phyloP scores from a whole-genome alignment of 2,113 vertebrate genomes.

The Chloropsis hardwickii region DNA sequence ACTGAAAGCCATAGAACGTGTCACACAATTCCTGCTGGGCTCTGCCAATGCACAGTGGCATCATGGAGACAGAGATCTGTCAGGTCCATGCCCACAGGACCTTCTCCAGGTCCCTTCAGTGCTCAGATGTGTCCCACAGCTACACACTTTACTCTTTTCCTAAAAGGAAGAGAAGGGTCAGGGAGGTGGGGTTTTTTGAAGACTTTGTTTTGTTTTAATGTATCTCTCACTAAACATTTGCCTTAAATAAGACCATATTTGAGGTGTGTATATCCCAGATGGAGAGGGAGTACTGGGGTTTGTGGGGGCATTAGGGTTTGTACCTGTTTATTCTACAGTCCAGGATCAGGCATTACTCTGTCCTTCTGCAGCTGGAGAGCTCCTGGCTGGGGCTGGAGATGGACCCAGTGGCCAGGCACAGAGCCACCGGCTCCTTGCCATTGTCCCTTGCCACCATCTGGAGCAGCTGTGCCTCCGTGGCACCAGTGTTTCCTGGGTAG shows the following conservation, averaged over 20 bases:
- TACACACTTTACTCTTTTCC: background rate
- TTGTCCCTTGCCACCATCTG: background rate
- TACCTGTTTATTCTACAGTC: background rate
- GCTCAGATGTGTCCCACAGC: fast-evolving
- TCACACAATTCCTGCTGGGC: background rate
- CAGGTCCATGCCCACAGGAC: background rate
- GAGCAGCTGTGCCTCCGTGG: background rate
- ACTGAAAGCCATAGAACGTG: background rate
- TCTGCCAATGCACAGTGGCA: fast-evolving
- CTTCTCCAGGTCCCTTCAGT: background rate
- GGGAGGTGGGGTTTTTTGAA: fast-evolving
- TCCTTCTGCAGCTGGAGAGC: background rate
- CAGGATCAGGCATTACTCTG: background rate
- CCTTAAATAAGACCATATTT: background rate
- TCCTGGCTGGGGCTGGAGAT: background rate
- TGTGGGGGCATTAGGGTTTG: background rate
- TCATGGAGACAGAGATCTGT: background rate
- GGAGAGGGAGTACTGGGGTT: background rate
- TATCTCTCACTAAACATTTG: background rate
- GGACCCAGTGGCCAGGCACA: background rate
- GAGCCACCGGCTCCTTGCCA: background rate
- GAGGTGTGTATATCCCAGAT: background rate
- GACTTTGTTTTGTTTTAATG: background rate
- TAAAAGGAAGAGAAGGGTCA: background rate
- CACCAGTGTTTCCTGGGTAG: background rate